These are phyloP conservation scores for Stigmatopora argus DNA, from an alignment of 2,113 vertebrate species.

Conservation along the genomic window DNA sequence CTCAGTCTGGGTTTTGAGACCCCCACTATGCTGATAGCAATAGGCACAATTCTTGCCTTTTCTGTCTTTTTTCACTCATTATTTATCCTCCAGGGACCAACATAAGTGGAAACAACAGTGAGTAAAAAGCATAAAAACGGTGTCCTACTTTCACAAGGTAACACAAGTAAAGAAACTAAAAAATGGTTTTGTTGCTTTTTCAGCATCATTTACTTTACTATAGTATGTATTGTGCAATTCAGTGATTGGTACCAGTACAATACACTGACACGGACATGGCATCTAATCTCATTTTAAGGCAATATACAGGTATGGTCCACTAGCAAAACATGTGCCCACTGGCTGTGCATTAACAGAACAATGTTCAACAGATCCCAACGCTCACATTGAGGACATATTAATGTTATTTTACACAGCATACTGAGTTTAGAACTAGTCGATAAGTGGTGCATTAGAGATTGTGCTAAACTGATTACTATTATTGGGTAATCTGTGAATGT, in stretches of 20 bases:
- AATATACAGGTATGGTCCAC: constrained; percentile 33
- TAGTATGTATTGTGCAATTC: constrained; percentile 21
- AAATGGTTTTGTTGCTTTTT: constrained; percentile 34
- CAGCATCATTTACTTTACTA: constrained; percentile 35
- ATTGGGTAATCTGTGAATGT: background rate
- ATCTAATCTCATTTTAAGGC: constrained; percentile 5
- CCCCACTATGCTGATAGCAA: constrained; percentile 77
- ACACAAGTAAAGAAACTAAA: constrained; percentile 53
- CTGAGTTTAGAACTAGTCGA: constrained; percentile 35
- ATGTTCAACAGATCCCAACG: constrained; percentile 31
- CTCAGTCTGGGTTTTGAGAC: constrained; percentile 76
- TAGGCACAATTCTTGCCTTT: constrained; percentile 79
- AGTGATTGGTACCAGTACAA: background rate
- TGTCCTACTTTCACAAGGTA: constrained; percentile 72
- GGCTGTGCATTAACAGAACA: constrained; percentile 40
- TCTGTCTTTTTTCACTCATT: constrained; percentile 54
- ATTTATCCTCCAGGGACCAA: constrained; percentile 76
- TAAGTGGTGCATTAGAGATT: constrained; percentile 28
- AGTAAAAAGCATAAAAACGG: constrained; percentile 71
- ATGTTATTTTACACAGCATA: constrained; percentile 25
- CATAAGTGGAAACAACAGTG: constrained; percentile 81
- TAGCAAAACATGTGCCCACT: constrained; percentile 34
- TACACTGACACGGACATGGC: background rate
- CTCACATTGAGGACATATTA: constrained; percentile 39
- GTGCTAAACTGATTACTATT: constrained; percentile 29